A percentile compares a stretch with the other conserved stretches of the same genome.
Conservation (phyloP, 2,888 invertebrate genomes). For the Octonoba sinensis region DNA sequence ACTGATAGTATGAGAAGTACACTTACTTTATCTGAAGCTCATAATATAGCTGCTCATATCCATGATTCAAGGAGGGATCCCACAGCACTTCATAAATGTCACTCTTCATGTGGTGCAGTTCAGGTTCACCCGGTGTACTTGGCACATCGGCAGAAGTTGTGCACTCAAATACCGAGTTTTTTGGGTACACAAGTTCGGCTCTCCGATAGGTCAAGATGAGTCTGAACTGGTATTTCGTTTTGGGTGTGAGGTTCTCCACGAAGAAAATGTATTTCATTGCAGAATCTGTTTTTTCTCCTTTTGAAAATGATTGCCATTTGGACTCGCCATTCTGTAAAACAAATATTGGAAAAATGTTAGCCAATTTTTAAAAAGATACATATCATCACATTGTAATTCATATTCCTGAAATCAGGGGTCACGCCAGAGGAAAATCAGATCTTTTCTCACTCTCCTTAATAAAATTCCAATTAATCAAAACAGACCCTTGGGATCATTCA, state of each 20-base stretch:
- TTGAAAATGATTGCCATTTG: constrained; percentile 6
- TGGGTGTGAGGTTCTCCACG: constrained; percentile 77
- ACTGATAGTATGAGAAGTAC: no score
- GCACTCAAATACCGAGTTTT: constrained; percentile 79
- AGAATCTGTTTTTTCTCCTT: not conserved
- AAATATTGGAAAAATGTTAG: not conserved
- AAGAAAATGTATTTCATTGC: not conserved
- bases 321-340: constrained; percentile 7
- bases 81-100: constrained; percentile 85
- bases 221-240: constrained; percentile 83
- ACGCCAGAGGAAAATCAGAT: no score
- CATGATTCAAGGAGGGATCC: constrained; percentile 73
- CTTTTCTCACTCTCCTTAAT: no score
- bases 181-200: constrained; percentile 79
- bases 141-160: constrained; percentile 81
- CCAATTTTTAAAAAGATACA: no score
- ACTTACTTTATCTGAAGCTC: constrained; percentile 75
- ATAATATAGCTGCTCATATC: constrained; percentile 62
- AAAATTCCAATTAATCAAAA: no score
- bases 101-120: constrained; percentile 80
- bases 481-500: no score
- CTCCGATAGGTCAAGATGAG: constrained; percentile 77
- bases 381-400: no score
- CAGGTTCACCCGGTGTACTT: constrained; percentile 82
- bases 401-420: no score